Conservation (phyloP, 1,140 invertebrate genomes). For the Tetramorium simillimum region DNA sequence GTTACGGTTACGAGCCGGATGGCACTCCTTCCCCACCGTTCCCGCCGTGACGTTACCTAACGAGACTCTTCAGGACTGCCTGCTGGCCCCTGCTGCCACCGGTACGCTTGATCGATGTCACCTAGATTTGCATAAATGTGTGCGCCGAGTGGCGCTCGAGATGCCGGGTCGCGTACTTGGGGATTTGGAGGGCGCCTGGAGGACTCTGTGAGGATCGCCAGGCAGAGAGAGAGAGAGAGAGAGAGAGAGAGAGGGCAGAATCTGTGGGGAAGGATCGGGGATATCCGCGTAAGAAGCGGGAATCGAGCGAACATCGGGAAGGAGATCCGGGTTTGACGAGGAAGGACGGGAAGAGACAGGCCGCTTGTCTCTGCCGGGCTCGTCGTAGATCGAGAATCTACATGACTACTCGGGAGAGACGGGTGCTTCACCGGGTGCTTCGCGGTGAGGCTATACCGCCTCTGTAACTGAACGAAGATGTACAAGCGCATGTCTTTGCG, state of each 20-base stretch:
- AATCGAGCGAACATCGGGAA: slow-evolving; percentile 36
- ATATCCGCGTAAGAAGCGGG: slow-evolving; percentile 34
- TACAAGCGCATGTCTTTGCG: neutral
- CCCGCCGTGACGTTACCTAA: neutral
- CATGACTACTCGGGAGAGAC: slow-evolving; percentile 24
- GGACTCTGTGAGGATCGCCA: neutral
- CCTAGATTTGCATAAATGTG: slow-evolving; percentile 57
- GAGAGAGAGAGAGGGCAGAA: neutral
- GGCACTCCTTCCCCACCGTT: neutral
- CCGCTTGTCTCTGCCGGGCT: slow-evolving; percentile 30
- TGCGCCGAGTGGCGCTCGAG: slow-evolving; percentile 15
- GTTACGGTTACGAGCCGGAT: slow-evolving; percentile 1
- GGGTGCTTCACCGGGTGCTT: neutral
- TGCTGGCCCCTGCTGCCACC: neutral
- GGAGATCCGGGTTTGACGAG: slow-evolving; percentile 16
- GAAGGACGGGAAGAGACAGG: neutral
- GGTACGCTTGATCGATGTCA: slow-evolving; percentile 49
- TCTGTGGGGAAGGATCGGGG: neutral
- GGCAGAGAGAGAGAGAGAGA: neutral
- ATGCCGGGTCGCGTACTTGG: neutral
- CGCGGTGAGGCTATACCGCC: neutral
- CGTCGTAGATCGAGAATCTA: slow-evolving; percentile 36
- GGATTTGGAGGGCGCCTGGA: neutral
- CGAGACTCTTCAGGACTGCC: slow-evolving; percentile 12
- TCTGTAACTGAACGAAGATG: neutral